Base-by-base conservation (phyloP, 2,888 invertebrate genomes). In the Matsumyia berberina region DNA sequence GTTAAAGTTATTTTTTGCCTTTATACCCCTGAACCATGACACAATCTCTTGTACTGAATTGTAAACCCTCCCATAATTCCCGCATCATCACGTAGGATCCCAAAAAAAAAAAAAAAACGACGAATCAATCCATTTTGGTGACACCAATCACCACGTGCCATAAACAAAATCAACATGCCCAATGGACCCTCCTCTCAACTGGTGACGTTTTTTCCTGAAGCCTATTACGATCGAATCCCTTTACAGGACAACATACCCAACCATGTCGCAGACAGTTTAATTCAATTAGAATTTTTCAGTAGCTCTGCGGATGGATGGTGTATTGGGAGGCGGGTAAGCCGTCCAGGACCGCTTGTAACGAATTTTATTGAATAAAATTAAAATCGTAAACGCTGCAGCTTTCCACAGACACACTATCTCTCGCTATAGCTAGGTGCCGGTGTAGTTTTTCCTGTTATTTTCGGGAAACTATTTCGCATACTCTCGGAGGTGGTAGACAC, bases 241-340 rank as follows among this genome's bases (percentile, higher is more conserved):
- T 60, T 37, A 57, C 44, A 53, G 19, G 33, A 57, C 58, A 57
- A 17, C 58, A 49, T 4, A 5, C 8, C 8, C 35, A 64, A 74
- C 35, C 49, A 51, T 51, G 60, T 64, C 44, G 53, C 51, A 53
- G 60, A 42, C 62, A 64, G 24, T 74, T 74, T 74, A 74, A 74
- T 74, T 74, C 73, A 74, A 74, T 74, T 74, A 73, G 73, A 74
- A 74, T 74, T 55, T 74, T 74, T 55, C 44, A 64, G 44, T 64
- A 44, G 44, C 12, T 42, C 11, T 29, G 1, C 15, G 6, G 31
- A 12, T 2, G 11, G n/a, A 11, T n/a, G 35, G 12, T 17, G 11
- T 4, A 24, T 24, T 24, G 24, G 24, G 4, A 3, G 4, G 24
- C 2, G 1, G 24, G 24, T 24, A 24, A 24, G n/a, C 24, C 24